phyloP scores from a whole-genome alignment of 2,113 vertebrate genomes.

The Siniperca knerii region DNA sequence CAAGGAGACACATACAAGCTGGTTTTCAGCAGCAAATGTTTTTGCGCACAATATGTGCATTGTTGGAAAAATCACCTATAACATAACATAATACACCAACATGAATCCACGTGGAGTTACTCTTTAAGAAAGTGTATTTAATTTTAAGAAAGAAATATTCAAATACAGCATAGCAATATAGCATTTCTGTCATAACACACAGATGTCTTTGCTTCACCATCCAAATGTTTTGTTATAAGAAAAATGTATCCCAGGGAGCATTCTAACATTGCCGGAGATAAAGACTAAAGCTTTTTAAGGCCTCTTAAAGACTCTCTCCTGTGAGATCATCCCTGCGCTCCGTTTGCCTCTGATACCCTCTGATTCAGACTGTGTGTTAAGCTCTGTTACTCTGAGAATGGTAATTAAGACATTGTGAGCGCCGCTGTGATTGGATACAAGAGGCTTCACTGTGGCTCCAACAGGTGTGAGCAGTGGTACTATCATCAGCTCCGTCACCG shows the following conservation, averaged over 20 bases:
- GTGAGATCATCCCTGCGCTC: slow-evolving; percentile 14
- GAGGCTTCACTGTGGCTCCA: slow-evolving; percentile 24
- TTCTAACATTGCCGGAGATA: background rate
- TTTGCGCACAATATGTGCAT: background rate
- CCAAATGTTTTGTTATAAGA: background rate
- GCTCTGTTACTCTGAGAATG: slow-evolving; percentile 2
- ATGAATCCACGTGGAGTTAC: no score
- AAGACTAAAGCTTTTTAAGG: background rate
- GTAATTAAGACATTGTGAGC: slow-evolving; percentile 40
- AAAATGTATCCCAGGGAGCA: background rate
- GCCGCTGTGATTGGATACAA: background rate
- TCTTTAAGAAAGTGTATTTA: background rate
- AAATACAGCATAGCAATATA: background rate
- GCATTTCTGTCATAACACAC: background rate
- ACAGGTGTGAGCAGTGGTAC: slow-evolving; percentile 54
- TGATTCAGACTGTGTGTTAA: slow-evolving; percentile 29
- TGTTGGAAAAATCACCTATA: background rate
- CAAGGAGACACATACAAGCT: background rate
- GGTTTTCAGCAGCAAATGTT: background rate
- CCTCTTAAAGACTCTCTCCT: background rate
- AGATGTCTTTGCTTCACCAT: background rate
- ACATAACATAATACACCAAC: background rate
- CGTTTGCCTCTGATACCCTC: background rate
- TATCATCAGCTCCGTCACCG: slow-evolving; percentile 39
- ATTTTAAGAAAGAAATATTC: background rate